Conservation (phyloP, 2,113 vertebrate genomes). For the Hyla sarda region DNA sequence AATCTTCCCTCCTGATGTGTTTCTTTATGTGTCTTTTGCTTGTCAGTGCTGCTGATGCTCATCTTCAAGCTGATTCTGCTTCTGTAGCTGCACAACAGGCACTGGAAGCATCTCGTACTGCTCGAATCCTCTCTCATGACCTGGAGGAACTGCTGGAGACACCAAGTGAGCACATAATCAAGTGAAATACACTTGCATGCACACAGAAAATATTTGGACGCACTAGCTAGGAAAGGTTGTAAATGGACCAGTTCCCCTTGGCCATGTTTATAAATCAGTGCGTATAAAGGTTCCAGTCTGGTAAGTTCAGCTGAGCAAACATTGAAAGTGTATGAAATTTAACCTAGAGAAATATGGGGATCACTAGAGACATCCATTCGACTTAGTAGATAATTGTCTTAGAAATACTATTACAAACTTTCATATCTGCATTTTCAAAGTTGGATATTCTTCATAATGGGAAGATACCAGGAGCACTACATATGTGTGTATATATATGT, state of each 20-base stretch:
- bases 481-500: not conserved
- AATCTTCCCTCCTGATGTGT: not conserved
- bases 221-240: not conserved
- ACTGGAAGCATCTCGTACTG: conserved; percentile 52
- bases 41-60: conserved; percentile 54
- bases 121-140: conserved; percentile 51
- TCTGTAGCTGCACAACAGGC: conserved; percentile 57
- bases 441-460: not conserved
- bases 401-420: not conserved
- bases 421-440: not conserved
- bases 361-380: no score
- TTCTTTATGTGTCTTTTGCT: conserved; percentile 20
- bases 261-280: not conserved
- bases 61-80: conserved; percentile 51
- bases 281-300: not conserved
- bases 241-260: not conserved
- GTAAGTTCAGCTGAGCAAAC: not conserved
- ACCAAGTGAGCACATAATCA: conserved; percentile 37
- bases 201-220: not conserved
- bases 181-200: not conserved
- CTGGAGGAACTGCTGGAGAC: conserved; percentile 50
- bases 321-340: not conserved
- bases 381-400: no score
- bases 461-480: not conserved
- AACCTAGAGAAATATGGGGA: not conserved